Evolutionary conservation across 2,888 invertebrate genomes (phyloP), one percentile per base, ranked within the genome.

Genomic region (Aleiodes alternator): DNA sequence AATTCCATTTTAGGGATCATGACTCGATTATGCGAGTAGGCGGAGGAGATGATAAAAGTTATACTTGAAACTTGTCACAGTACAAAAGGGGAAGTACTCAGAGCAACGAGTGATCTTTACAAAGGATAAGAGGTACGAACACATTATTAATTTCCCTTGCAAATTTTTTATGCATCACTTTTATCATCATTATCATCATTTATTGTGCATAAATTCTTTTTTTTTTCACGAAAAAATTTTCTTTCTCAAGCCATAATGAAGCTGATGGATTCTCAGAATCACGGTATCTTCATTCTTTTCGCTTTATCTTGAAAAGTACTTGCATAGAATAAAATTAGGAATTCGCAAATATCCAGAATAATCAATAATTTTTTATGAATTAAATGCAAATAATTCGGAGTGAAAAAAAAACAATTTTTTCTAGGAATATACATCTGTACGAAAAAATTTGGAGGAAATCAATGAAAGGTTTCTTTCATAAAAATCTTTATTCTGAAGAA

Each of bases 121-220:
- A 77, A 82, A 85, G 82, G 74, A 80, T 75, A 74, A 80, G 81
- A 84, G 79, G 76, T 77, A 82, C 84, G 84, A 85, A 83, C 85
- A 85, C 85, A 84, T 84, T 84, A 85, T 85, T 85, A 85, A 85
- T 85, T 85, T 85, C 85, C 84, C 85, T 85, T 85, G 85, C 85
- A 85, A 82, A 85, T 85, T 84, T 82, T 80, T 79, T 80, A 64
- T 78, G 29, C 57, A 66, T 55, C 61, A 53, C 66, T 59, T 72
- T 69, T 23, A 64, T 23, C 64, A 43, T 64, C 64, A 48, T 64
- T 43, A 43, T 71, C 70, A 56, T 57, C 50, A 64, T 68, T 48
- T 29, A 59, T 59, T 34, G 7, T 55, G 1, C 51, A 53, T 38
- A 29, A 38, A 50, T 57, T 50, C 53, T 51, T 23, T 43, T 38